phyloP scores from a whole-genome alignment of 1,140 invertebrate species.

The Thereuonema tuberculata region DNA sequence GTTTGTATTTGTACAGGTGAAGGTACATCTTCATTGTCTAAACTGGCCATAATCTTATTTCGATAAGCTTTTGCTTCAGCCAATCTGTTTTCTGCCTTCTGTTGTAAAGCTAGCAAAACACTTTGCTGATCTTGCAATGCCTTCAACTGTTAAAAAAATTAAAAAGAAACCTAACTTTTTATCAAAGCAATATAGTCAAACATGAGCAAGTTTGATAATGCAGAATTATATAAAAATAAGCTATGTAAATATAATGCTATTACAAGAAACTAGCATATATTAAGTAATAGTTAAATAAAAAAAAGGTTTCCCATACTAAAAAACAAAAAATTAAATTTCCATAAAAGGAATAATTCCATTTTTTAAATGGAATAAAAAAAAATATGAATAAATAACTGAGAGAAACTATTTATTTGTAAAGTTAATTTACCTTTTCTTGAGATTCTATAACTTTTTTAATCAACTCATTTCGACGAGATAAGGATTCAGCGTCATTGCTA shows the following conservation, averaged over 20 bases:
- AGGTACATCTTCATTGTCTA: not conserved
- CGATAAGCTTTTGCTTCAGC: not conserved
- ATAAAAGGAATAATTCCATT: too few relatives aligned
- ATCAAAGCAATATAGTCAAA: not conserved
- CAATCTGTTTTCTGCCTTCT: not conserved
- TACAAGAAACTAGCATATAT: too few relatives aligned
- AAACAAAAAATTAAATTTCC: too few relatives aligned
- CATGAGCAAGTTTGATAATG: too few relatives aligned
- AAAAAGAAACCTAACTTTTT: not conserved
- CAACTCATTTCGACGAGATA: not conserved
- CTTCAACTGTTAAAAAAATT: conserved; percentile 1
- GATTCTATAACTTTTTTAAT: not conserved
- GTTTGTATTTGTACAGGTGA: not conserved
- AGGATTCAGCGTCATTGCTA: not conserved
- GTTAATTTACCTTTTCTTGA: conserved; percentile 10
- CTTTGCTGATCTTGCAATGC: conserved; percentile 8
- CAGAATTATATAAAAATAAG: too few relatives aligned
- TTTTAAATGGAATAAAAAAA: too few relatives aligned
- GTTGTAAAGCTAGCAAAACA: not conserved
- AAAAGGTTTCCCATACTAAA: too few relatives aligned
- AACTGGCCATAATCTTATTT: not conserved
- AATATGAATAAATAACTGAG: too few relatives aligned
- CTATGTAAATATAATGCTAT: too few relatives aligned
- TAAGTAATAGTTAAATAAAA: too few relatives aligned
- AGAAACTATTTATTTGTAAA: too few relatives aligned